phyloP scores from a whole-genome alignment of 2,113 vertebrate species.

The Clarias gariepinus region DNA sequence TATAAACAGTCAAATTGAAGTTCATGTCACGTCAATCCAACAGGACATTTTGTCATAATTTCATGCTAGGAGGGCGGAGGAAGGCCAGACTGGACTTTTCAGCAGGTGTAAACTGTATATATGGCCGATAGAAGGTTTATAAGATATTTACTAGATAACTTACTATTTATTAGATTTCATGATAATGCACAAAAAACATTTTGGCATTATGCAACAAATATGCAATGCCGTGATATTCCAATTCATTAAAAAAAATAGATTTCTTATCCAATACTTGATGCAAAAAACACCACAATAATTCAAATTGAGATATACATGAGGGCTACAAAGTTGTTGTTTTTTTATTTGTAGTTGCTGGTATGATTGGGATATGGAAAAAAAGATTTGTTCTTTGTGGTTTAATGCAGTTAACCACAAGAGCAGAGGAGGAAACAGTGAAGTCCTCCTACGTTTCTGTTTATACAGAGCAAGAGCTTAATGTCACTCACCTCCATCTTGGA shows the following conservation, averaged over 20 bases:
- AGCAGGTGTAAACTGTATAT: background rate
- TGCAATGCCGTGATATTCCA: background rate
- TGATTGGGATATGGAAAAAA: too few relatives aligned
- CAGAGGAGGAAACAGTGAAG: conserved; percentile 10
- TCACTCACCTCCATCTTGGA: conserved; percentile 36
- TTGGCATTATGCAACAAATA: background rate
- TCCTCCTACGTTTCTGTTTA: background rate
- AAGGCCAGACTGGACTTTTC: background rate
- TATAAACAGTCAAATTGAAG: too few relatives aligned
- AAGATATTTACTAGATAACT: background rate
- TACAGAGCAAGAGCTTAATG: conserved; percentile 35
- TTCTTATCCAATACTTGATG: background rate
- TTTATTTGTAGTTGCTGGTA: background rate
- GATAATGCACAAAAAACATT: background rate
- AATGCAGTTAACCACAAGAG: background rate
- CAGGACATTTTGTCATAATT: too few relatives aligned
- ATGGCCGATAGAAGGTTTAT: background rate
- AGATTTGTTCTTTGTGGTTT: background rate
- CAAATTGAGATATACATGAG: background rate
- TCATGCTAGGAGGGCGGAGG: too few relatives aligned
- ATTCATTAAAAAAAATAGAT: background rate
- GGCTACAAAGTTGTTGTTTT: background rate
- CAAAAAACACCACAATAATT: background rate
- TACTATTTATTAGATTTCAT: background rate
- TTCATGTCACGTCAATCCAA: too few relatives aligned